Evolutionary conservation across 2,888 invertebrate genomes (phyloP).

Genomic region (Oxyscelio sp.): DNA sequence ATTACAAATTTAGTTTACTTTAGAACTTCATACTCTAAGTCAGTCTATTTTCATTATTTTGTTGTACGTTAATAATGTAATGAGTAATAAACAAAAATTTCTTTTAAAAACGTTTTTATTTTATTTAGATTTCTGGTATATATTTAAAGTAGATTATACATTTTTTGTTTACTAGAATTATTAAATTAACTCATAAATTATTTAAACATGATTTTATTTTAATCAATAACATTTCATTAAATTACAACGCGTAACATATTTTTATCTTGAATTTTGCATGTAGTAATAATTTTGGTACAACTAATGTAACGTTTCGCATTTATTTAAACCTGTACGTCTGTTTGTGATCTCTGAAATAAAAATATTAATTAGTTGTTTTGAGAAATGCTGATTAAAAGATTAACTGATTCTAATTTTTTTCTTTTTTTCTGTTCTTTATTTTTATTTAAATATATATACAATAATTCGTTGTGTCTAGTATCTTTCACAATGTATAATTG

Average conservation of each 20-base stretch:
- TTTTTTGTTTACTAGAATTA: no score
- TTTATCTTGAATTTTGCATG: not conserved
- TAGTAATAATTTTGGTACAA: not conserved
- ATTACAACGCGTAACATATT: not conserved
- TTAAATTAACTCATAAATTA: no score
- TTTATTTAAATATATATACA: conserved; percentile 4
- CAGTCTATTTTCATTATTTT: no score
- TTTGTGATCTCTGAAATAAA: not conserved
- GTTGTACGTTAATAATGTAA: no score
- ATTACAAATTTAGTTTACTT: no score
- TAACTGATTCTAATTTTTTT: not conserved
- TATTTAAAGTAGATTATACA: no score
- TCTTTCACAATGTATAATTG: conserved; percentile 41
- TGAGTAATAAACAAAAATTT: no score
- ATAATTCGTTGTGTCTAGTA: not conserved
- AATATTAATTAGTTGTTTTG: not conserved
- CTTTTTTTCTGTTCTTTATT: not conserved
- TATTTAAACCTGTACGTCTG: not conserved
- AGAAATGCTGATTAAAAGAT: not conserved
- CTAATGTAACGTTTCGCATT: not conserved
- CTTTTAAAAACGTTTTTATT: no score
- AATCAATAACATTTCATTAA: not conserved
- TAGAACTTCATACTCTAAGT: no score
- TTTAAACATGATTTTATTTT: no score
- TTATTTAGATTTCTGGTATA: no score